These are phyloP conservation scores for Pachyuromys duprasi DNA, from an alignment of 2,797 vertebrate genomes.

Conservation along the genomic window DNA sequence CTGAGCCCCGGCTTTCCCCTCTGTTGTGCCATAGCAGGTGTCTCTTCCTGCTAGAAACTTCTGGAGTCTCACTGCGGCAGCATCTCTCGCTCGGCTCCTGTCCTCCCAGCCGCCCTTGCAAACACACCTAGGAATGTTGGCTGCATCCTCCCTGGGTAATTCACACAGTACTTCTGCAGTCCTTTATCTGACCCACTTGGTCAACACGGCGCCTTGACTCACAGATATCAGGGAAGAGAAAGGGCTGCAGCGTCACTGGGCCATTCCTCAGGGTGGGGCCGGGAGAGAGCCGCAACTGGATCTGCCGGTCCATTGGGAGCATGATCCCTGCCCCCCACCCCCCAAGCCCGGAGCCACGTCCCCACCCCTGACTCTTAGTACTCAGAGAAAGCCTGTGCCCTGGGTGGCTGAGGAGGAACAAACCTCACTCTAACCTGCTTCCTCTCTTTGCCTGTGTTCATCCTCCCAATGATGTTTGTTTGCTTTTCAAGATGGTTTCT, in stretches of 20 bases:
- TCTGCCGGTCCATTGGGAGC: conserved; percentile 20
- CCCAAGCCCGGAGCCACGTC: too few species aligned
- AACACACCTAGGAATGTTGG: conserved; percentile 79
- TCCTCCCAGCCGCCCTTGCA: conserved; percentile 53
- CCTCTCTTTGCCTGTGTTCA: not conserved
- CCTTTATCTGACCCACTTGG: conserved; percentile 77
- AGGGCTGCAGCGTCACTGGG: conserved; percentile 55
- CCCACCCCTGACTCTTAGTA: not conserved
- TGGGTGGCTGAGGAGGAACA: not conserved
- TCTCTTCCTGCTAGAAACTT: not conserved
- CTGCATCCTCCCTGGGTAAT: conserved; percentile 56
- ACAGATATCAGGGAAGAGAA: conserved; percentile 71
- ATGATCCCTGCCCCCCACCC: not conserved
- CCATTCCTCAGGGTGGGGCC: conserved; percentile 75
- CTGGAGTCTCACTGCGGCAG: not conserved
- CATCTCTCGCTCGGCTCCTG: not conserved
- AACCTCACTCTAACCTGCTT: not conserved
- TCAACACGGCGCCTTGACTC: conserved; percentile 78
- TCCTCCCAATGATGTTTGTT: not conserved
- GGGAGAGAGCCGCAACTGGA: conserved; percentile 65
- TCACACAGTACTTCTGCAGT: conserved; percentile 69
- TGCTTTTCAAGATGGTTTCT: not conserved
- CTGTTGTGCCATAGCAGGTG: not conserved
- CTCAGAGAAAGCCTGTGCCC: not conserved
- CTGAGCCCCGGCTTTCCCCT: not conserved